These are phyloP conservation scores for Grammomys dolichurus DNA, from an alignment of 2,113 vertebrate species.

Conservation along the genomic window DNA sequence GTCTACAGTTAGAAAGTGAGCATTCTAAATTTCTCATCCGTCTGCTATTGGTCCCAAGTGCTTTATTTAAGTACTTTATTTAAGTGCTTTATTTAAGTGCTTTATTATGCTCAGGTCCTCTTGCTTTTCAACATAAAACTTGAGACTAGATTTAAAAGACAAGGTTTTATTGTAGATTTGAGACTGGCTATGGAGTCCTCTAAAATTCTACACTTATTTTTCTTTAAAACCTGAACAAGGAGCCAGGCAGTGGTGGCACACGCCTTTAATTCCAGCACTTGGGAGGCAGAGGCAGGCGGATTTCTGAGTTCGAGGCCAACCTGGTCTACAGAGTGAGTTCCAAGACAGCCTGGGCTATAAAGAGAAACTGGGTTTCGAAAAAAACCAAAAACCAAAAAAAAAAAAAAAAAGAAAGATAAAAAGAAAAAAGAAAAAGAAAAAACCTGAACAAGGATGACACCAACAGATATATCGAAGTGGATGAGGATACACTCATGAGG, in stretches of 20 bases:
- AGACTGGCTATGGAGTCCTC: not conserved
- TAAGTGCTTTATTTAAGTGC: slow-evolving; percentile 4
- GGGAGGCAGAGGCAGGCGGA: no score
- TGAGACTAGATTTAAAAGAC: not conserved
- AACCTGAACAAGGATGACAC: not conserved
- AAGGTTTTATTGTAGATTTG: not conserved
- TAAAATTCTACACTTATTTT: not conserved
- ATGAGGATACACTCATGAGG: not conserved
- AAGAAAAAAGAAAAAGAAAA: not conserved
- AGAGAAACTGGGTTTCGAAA: no score
- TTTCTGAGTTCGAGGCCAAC: no score
- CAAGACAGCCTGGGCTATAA: no score
- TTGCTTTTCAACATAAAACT: not conserved
- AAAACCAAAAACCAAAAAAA: no score
- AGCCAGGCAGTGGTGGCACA: not conserved
- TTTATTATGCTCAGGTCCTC: not conserved
- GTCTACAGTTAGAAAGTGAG: slow-evolving; percentile 38
- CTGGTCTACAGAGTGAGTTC: no score
- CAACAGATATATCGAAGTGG: not conserved
- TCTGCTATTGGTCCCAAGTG: not conserved
- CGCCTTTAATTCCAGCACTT: no score
- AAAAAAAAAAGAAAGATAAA: no score
- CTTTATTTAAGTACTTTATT: slow-evolving; percentile 27
- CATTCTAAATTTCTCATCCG: not conserved
- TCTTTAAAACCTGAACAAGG: not conserved